Base-by-base conservation (phyloP, 2,113 vertebrate species). In the Oreochromis spilurus region DNA sequence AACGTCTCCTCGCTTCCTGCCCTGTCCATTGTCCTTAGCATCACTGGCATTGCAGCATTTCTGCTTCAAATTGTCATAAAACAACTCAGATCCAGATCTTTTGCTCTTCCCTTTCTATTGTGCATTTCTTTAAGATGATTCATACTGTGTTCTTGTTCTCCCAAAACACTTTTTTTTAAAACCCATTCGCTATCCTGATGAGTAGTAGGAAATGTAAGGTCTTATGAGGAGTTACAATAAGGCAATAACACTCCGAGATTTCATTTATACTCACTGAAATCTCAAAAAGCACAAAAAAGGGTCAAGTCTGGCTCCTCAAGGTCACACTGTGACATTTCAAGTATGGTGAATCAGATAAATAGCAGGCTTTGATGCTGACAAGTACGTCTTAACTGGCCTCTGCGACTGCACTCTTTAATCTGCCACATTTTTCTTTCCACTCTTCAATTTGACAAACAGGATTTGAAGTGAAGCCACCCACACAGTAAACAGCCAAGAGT, bases 381-480 rank as follows among this genome's bases (percentile, higher is more conserved):
- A 84, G 89, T 6, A 38, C 62, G 81, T 88, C 67, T 87, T 43
- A 62, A 82, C 75, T 24, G 82, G 85, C 88, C 86, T 88, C 89
- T 85, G 89, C 81, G 67, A 81, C 87, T 29, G 77, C 90, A 24
- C 88, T 86, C 87, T 85, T 85, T 92, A 87, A 93, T 92, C 92
- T 89, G 89, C 79, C 86, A 87, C 89, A 80, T 88, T 92, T 88
- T 90, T 67, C 86, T 88, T 92, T 91, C 85, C 89, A 78, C 91
- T 90, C 83, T 87, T 90, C 91, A 84, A 82, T 92, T 85, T 91
- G 91, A 93, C 91, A 91, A 90, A 92, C 89, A 81, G 67, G 91
- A 94, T 95, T 91, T 91, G 83, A 89, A 87, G 88, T 62, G 89
- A 91, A 86, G 87, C 91, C 91, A 83, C 93, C 89, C 85, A 92